These are phyloP conservation scores for Lagocephalus sceleratus DNA, from an alignment of 2,797 vertebrate genomes.

Conservation along the genomic window DNA sequence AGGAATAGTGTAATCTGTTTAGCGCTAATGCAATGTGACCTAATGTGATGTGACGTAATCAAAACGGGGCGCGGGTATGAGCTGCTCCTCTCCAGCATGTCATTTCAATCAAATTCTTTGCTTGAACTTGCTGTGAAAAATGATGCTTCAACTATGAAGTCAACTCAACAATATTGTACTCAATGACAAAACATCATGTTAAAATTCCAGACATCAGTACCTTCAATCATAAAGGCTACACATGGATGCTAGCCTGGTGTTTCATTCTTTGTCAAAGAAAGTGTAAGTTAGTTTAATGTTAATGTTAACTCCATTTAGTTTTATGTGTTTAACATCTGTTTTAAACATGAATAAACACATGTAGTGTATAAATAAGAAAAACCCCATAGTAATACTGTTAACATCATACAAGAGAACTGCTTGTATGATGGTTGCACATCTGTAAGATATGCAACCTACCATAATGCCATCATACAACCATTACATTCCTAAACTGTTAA, in stretches of 20 bases:
- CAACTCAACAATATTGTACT: no score
- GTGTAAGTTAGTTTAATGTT: no score
- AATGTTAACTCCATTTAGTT: no score
- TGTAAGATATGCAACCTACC: no score
- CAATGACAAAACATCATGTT: no score
- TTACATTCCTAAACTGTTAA: no score
- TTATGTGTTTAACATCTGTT: background rate
- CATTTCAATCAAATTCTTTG: constrained; percentile 34
- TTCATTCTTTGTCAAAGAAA: background rate
- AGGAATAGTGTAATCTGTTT: constrained; percentile 60
- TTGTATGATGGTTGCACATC: no score
- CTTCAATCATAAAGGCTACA: background rate
- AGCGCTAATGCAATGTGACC: constrained; percentile 60
- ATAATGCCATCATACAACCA: no score
- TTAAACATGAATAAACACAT: background rate
- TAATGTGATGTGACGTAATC: constrained; percentile 63
- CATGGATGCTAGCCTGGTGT: background rate
- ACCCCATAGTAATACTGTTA: no score
- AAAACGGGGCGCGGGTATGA: constrained; percentile 33
- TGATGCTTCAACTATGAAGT: background rate
- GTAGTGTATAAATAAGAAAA: no score
- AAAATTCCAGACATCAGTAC: no score
- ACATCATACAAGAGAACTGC: no score
- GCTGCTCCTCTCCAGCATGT: constrained; percentile 14
- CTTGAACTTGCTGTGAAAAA: constrained; percentile 9